Evolutionary conservation across 2,797 vertebrate species (phyloP).

Genomic region (Gallinago stenura): DNA sequence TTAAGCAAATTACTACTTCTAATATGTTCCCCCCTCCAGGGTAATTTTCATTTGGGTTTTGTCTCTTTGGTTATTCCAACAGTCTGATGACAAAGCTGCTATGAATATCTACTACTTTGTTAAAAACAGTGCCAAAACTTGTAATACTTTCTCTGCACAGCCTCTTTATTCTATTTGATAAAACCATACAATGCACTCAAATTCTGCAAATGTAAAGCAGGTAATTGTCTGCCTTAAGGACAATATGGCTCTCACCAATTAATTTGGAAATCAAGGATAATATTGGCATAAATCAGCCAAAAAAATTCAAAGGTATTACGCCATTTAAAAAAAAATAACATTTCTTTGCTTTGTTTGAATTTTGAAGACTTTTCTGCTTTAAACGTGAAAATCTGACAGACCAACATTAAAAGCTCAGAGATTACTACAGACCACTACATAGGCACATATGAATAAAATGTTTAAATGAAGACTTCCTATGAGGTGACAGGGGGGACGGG

Average conservation of each 20-base stretch:
- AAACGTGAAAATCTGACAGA: neutral
- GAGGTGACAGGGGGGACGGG: too few relatives aligned
- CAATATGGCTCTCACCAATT: conserved; percentile 24
- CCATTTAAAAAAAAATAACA: neutral
- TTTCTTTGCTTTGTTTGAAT: neutral
- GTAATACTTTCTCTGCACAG: conserved; percentile 46
- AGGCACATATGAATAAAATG: neutral
- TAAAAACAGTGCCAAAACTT: conserved; percentile 53
- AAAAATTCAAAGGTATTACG: conserved; percentile 4
- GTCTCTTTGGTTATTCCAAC: conserved; percentile 35
- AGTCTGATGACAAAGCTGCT: conserved; percentile 36
- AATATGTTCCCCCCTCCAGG: neutral
- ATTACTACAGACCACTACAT: neutral
- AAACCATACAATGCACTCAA: conserved; percentile 46
- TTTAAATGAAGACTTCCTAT: neutral
- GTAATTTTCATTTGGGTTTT: neutral
- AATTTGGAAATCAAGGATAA: neutral
- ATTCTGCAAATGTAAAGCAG: conserved; percentile 50
- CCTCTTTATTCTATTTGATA: conserved; percentile 57
- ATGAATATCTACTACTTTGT: conserved; percentile 56
- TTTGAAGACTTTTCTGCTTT: neutral
- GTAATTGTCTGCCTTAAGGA: conserved; percentile 36
- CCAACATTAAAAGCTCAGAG: neutral
- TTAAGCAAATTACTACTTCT: neutral
- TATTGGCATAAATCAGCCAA: neutral